A percentile compares a stretch with the other conserved stretches of the same genome.
Evolutionary conservation across 2,113 vertebrate species (phyloP).

Genomic region (Apus apus): DNA sequence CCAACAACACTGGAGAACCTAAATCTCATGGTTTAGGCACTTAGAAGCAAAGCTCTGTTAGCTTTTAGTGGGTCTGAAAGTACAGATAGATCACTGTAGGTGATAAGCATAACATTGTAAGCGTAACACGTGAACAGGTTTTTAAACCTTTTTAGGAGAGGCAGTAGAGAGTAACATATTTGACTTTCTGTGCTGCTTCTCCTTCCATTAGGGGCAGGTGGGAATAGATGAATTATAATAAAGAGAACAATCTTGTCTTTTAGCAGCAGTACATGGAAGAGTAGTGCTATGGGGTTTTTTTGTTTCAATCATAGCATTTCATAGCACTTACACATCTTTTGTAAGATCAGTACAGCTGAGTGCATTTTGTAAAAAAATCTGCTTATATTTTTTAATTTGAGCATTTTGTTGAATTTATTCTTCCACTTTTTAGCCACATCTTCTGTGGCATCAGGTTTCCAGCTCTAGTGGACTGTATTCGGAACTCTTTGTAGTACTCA

Average conservation of each 20-base stretch:
- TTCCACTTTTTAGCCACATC: background rate
- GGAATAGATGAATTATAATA: background rate
- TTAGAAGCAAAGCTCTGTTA: background rate
- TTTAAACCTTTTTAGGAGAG: background rate
- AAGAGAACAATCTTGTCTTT: background rate
- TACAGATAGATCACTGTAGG: fast-evolving
- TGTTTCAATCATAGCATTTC: background rate
- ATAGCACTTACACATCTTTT: fast-evolving
- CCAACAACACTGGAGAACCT: background rate
- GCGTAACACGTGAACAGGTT: background rate
- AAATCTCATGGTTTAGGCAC: background rate
- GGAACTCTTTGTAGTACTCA: background rate
- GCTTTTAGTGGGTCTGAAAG: background rate
- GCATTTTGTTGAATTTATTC: background rate
- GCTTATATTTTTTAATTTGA: background rate
- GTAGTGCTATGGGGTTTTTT: background rate
- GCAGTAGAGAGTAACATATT: background rate
- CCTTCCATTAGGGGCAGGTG: background rate
- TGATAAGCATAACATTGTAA: background rate
- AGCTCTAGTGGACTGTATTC: background rate
- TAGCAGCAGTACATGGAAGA: background rate
- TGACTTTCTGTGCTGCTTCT: background rate
- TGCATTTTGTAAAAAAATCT: background rate
- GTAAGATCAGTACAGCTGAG: background rate
- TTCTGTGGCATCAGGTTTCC: background rate